phyloP scores from a whole-genome alignment of 2,888 invertebrate species.

The Heteropelma amictum region DNA sequence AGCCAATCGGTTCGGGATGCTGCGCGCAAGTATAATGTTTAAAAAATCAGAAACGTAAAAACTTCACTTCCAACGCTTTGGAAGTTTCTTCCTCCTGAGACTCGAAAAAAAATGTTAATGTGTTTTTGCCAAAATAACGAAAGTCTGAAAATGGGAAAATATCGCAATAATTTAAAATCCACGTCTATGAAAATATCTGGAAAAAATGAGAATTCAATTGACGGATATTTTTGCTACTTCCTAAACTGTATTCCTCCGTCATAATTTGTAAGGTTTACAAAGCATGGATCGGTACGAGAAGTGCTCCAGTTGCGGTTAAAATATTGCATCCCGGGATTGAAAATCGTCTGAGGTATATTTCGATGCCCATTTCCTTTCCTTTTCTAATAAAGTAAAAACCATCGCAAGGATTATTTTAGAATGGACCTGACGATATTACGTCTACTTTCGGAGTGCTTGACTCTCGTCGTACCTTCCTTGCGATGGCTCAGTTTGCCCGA shows the following conservation, averaged over 20 bases:
- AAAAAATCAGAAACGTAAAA: not conserved
- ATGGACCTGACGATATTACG: constrained; percentile 77
- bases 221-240: not conserved
- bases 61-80: not conserved
- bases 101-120: not conserved
- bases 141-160: not conserved
- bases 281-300: constrained; percentile 68
- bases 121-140: not conserved
- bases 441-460: constrained; percentile 66
- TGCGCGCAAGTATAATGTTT: constrained; percentile 77
- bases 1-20: constrained; percentile 79
- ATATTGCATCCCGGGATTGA: constrained; percentile 77
- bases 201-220: not conserved
- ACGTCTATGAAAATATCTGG: too few species aligned
- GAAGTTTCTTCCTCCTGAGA: too few species aligned
- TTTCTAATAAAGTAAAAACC: not conserved
- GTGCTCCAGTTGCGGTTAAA: constrained; percentile 73
- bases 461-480: constrained; percentile 73
- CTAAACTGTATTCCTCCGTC: too few species aligned
- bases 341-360: constrained; percentile 65
- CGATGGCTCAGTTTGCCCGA: constrained; percentile 78
- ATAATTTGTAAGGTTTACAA: constrained; percentile 75
- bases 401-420: constrained; percentile 50
- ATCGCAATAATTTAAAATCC: too few species aligned
- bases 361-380: too few species aligned